Evolutionary conservation across 64 coral and sea anemone species (phyloP).

Genomic region (Montipora cactus): DNA sequence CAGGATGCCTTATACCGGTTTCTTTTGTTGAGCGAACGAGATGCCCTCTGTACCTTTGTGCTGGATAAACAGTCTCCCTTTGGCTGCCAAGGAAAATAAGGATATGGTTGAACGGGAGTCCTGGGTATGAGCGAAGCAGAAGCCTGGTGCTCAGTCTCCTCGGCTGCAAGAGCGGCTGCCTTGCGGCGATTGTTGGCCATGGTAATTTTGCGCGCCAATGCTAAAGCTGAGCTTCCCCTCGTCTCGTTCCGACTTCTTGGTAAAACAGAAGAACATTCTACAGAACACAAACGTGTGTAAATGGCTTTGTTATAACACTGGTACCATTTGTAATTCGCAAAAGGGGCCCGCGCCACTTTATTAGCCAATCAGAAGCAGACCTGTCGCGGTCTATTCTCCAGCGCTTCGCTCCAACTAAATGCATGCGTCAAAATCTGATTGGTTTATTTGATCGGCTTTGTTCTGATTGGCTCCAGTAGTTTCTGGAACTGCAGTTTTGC

Average conservation of each 20-base stretch:
- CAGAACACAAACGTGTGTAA: not conserved
- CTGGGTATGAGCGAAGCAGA: conserved; percentile 54
- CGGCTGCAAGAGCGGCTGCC: not conserved
- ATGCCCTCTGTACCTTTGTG: conserved; percentile 58
- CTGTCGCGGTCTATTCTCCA: no score
- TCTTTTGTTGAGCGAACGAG: not conserved
- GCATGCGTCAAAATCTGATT: no score
- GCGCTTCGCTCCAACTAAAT: no score
- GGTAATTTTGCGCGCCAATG: conserved; percentile 78
- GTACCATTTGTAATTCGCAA: no score
- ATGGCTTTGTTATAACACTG: no score
- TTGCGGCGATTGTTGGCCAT: conserved; percentile 85
- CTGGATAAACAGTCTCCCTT: conserved; percentile 71
- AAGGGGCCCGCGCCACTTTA: no score
- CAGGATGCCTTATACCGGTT: no score
- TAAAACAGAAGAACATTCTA: conserved; percentile 65
- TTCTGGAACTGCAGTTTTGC: no score
- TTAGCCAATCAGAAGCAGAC: no score
- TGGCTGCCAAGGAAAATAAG: conserved; percentile 56
- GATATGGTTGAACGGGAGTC: conserved; percentile 59
- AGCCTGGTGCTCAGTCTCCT: conserved; percentile 27
- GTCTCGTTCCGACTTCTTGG: conserved; percentile 56
- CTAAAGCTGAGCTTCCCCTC: conserved; percentile 64
- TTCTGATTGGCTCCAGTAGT: no score
- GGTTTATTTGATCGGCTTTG: no score